Conservation (phyloP, 2,797 vertebrate species). For the Cynodonichthys magdalenae region DNA sequence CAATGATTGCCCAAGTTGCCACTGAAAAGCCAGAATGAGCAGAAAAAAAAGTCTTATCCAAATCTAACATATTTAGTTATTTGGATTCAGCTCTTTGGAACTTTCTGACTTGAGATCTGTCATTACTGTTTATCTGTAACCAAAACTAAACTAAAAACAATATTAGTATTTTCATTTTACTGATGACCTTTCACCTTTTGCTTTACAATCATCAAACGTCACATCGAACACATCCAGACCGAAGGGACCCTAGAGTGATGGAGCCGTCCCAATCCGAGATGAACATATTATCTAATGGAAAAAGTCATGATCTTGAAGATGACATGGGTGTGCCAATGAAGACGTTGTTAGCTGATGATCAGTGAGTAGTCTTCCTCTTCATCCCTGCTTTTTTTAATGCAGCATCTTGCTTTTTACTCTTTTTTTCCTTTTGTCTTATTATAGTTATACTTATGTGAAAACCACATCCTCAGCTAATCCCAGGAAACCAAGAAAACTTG, state of each 20-base stretch:
- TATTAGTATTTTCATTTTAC: too few species aligned
- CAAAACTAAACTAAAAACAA: neutral
- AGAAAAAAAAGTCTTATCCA: neutral
- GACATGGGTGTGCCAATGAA: constrained; percentile 70
- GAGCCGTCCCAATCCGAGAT: constrained; percentile 87
- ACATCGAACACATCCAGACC: neutral
- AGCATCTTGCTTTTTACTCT: constrained; percentile 22
- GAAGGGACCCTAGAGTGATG: constrained; percentile 67
- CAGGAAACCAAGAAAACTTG: constrained; percentile 2
- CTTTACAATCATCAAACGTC: constrained; percentile 20
- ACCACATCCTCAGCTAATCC: constrained; percentile 14
- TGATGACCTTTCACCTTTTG: constrained; percentile 23
- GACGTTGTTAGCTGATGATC: constrained; percentile 73
- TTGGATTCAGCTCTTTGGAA: neutral
- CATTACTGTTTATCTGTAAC: neutral
- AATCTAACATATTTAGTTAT: too few species aligned
- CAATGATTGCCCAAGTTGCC: neutral
- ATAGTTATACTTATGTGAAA: constrained; percentile 33
- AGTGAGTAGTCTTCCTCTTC: constrained; percentile 67
- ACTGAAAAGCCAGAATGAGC: neutral
- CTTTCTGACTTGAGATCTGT: neutral
- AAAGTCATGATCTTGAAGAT: constrained; percentile 73
- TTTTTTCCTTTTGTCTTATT: constrained; percentile 9
- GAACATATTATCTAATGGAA: constrained; percentile 92
- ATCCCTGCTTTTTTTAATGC: constrained; percentile 27